Evolutionary conservation across 2,113 vertebrate species (phyloP), one percentile per base, ranked within the genome.

Genomic region (Saimiri boliviensis): DNA sequence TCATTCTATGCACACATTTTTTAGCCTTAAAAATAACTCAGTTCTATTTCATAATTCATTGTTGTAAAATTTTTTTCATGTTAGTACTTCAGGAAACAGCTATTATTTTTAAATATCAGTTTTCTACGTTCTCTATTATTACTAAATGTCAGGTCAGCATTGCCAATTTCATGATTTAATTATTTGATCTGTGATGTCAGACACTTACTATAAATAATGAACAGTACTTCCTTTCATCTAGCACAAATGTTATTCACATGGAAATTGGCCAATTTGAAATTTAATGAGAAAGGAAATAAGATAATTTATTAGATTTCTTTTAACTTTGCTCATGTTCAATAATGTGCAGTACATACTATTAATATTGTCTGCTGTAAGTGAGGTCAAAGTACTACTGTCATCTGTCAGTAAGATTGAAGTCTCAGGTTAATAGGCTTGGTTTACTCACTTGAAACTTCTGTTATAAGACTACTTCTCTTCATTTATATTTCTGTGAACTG

Each of bases 161-260:
- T 98, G 92, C 81, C 91, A 97, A 47, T 94, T 98, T 60, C n/a
- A 70, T 12, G 13, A 92, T 97, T 98, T 98, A 98, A 98, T 98
- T 95, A 97, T 82, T 98, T 98, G 16, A 96, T 94, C 73, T 93
- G 87, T 98, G 95, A 98, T 98, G 96, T 98, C 97, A 98, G 93
- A 89, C 54, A 97, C 19, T 81, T 79, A 96, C 79, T 97, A 96
- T 91, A 98, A 98, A 98, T 97, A 97, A 96, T 92, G 89, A 98
- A 94, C 86, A 98, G 68, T 95, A 93, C 21, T 97, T 98, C 88
- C 71, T 98, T 98, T 97, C 68, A 90, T 96, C 95, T 95, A 73
- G 12, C 95, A 6, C 91, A 97, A 96, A 98, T 92, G 45, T 96
- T 98, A 93, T 74, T 98, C 86, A 93, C 92, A 68, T 89, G 95